Evolutionary conservation across 2,797 vertebrate genomes (phyloP).

Genomic region (Ibycter americanus): DNA sequence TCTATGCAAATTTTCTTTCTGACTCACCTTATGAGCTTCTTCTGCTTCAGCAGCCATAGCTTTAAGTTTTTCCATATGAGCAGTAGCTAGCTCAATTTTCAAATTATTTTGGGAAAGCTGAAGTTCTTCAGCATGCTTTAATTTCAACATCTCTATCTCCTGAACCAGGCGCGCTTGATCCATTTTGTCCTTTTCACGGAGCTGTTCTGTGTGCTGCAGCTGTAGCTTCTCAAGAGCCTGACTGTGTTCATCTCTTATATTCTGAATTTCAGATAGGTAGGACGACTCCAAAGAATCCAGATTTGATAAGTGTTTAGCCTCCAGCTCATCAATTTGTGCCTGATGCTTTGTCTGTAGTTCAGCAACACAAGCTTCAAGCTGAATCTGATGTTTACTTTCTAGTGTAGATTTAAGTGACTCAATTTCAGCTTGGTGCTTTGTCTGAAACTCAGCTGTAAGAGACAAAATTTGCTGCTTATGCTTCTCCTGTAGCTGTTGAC

Average conservation of each 20-base stretch:
- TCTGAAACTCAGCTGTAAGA: conserved; percentile 64
- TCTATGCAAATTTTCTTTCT: neutral
- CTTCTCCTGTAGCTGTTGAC: conserved; percentile 54
- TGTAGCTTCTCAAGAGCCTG: conserved; percentile 61
- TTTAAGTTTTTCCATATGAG: conserved; percentile 80
- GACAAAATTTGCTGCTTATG: conserved; percentile 59
- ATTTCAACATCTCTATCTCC: conserved; percentile 71
- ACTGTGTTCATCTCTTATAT: conserved; percentile 79
- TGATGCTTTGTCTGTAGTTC: conserved; percentile 75
- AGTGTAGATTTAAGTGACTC: conserved; percentile 69
- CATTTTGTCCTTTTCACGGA: conserved; percentile 62
- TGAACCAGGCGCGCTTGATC: conserved; percentile 11
- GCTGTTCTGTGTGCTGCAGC: conserved; percentile 45
- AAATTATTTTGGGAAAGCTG: conserved; percentile 72
- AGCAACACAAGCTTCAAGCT: conserved; percentile 67
- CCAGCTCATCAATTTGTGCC: conserved; percentile 80
- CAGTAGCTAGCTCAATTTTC: conserved; percentile 75
- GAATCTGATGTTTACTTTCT: conserved; percentile 63
- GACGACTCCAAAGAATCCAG: conserved; percentile 88
- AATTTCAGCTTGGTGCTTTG: conserved; percentile 72
- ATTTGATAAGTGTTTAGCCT: conserved; percentile 83
- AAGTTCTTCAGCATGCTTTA: conserved; percentile 72
- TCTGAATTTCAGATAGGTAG: conserved; percentile 87
- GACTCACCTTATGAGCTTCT: conserved; percentile 81
- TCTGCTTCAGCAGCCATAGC: conserved; percentile 80